phyloP scores from a whole-genome alignment of 2,888 invertebrate species.

The Xestia xanthographa region DNA sequence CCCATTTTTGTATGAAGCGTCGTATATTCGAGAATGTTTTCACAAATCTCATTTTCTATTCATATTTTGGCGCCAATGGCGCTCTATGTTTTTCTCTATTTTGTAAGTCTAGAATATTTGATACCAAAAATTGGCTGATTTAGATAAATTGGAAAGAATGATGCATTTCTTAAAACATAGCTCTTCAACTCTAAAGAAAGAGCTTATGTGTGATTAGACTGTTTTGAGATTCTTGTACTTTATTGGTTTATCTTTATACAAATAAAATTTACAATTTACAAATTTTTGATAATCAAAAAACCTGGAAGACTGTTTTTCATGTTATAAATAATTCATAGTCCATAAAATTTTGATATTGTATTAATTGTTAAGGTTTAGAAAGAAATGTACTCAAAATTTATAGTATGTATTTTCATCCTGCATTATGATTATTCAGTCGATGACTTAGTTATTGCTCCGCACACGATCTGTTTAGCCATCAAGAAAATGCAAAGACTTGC shows the following conservation, averaged over 20 bases:
- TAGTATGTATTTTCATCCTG: conserved; percentile 60
- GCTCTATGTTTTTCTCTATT: conserved; percentile 61
- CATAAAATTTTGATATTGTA: conserved; percentile 88
- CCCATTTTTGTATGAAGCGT: conserved; percentile 50
- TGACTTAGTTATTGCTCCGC: conserved; percentile 19
- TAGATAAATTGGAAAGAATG: conserved; percentile 72
- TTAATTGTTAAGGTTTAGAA: conserved; percentile 86
- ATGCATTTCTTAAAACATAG: conserved; percentile 62
- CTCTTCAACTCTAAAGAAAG: conserved; percentile 68
- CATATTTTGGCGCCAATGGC: conserved; percentile 45
- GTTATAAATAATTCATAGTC: conserved; percentile 87
- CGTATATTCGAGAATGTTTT: conserved; percentile 55
- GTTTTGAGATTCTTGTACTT: conserved; percentile 86
- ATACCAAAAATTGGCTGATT: conserved; percentile 82
- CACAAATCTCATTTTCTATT: conserved; percentile 48
- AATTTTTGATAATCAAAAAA: conserved; percentile 87
- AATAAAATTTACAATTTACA: conserved; percentile 89
- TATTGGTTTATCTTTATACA: conserved; percentile 83
- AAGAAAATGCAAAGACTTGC: conserved; percentile 17
- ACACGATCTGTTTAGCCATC: neutral
- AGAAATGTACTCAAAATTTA: conserved; percentile 79
- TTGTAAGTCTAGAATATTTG: conserved; percentile 73
- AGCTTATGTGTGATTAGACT: conserved; percentile 78
- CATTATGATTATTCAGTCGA: conserved; percentile 57
- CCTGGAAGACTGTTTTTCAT: conserved; percentile 90